Percentiles rank a stretch among this genome's conserved stretches.
These are phyloP conservation scores for Gallinago jamesoni DNA, from an alignment of 2,113 vertebrate genomes.

Conservation along the genomic window DNA sequence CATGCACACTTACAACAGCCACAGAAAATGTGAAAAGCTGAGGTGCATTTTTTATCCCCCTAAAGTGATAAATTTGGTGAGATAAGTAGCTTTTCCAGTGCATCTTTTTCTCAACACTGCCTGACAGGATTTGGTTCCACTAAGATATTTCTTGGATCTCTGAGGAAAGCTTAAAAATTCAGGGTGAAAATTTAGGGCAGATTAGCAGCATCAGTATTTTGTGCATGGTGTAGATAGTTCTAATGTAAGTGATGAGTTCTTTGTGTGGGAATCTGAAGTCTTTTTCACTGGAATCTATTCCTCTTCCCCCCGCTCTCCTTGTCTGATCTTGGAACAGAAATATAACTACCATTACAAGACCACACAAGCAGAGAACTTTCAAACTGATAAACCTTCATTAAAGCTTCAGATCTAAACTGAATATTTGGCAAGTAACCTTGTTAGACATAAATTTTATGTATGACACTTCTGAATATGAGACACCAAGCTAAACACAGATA, in stretches of 20 bases:
- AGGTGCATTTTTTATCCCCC: neutral
- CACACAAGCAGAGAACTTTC: neutral
- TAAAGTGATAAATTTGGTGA: neutral
- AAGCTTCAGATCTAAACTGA: slow-evolving; percentile 32
- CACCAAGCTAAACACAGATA: neutral
- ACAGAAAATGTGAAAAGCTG: neutral
- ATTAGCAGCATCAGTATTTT: neutral
- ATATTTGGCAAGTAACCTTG: neutral
- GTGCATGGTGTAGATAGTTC: neutral
- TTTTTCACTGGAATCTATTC: neutral
- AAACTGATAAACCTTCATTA: slow-evolving; percentile 40
- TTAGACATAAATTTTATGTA: slow-evolving; percentile 35
- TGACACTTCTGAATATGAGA: neutral
- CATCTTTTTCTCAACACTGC: neutral
- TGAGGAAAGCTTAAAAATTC: neutral
- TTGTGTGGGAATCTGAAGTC: neutral
- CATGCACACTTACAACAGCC: neutral
- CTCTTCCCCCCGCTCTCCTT: neutral
- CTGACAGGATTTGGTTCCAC: neutral
- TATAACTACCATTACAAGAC: neutral
- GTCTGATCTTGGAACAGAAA: neutral
- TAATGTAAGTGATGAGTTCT: neutral
- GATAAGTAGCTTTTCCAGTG: neutral
- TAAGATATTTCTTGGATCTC: neutral
- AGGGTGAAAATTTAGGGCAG: neutral